Base-by-base conservation (phyloP, 2,888 invertebrate genomes). In the Philopedon plagiatum region DNA sequence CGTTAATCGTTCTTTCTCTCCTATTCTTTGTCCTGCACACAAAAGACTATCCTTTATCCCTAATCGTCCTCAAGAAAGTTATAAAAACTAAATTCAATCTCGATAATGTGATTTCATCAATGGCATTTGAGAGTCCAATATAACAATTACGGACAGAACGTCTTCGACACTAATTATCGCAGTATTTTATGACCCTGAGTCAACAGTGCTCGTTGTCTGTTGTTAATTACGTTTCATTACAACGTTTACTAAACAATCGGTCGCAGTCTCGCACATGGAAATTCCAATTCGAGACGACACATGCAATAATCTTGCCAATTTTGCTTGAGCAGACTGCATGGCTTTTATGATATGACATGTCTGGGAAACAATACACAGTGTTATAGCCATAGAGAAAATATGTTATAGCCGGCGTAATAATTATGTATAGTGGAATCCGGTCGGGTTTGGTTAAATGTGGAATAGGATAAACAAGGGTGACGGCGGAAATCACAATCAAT, bases 391-490 rank as follows among this genome's bases (percentile, higher is more conserved):
- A n/a, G n/a, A n/a, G n/a, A n/a, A n/a, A n/a, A n/a, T n/a, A n/a
- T 23, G 51, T 56, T 32, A 56, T 29, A 15, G 32, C 11, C 26
- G 56, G 32, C 18, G 5, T 56, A 32, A 56, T n/a, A n/a, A n/a
- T n/a, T n/a, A n/a, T 56, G 29, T 56, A 56, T 18, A 18, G 11
- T n/a, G 56, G 13, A 56, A 56, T 56, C 32, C 26, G 32, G 56
- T 34, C 34, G 34, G 4, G 34, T 8, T 34, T 34, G 9, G 34
- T 34, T 34, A 8, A 34, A n/a, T n/a, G n/a, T n/a, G n/a, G n/a
- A n/a, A n/a, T n/a, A n/a, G n/a, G n/a, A n/a, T n/a, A n/a, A n/a
- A n/a, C n/a, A n/a, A n/a, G n/a, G n/a, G n/a, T n/a, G n/a, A n/a
- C n/a, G n/a, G n/a, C n/a, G n/a, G n/a, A n/a, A n/a, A n/a, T n/a